Evolutionary conservation across 2,113 vertebrate species (phyloP).

Genomic region (Mola mola): DNA sequence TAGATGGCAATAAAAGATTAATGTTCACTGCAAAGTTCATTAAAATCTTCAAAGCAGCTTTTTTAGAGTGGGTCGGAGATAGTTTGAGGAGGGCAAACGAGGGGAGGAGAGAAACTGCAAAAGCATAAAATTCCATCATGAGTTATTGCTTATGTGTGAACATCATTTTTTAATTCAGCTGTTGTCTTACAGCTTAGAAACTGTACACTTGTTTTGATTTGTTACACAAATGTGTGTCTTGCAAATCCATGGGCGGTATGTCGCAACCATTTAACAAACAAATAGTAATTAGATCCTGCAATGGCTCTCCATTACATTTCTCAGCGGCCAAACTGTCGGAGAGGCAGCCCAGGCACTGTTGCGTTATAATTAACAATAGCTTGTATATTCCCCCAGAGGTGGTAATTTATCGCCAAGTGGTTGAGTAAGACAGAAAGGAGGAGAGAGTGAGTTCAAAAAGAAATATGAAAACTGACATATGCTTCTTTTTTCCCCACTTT

Average conservation of each 20-base stretch:
- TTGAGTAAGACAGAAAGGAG: constrained; percentile 4
- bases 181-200: too few species aligned
- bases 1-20: constrained; percentile 75
- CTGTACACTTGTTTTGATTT: background rate
- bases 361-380: constrained; percentile 71
- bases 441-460: too few species aligned
- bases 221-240: constrained; percentile 52
- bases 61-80: constrained; percentile 25
- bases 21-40: constrained; percentile 73
- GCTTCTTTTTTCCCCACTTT: too few species aligned
- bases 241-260: constrained; percentile 66
- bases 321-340: constrained; percentile 68
- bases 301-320: constrained; percentile 71
- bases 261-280: constrained; percentile 66
- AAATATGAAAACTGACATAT: too few species aligned
- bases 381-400: constrained; percentile 56
- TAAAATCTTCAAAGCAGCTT: constrained; percentile 72
- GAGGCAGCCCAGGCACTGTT: constrained; percentile 63
- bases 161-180: background rate
- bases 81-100: constrained; percentile 16
- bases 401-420: constrained; percentile 46
- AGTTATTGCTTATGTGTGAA: constrained; percentile 14
- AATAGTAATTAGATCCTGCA: constrained; percentile 74
- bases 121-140: background rate
- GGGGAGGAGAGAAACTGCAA: constrained; percentile 14